phyloP scores from a whole-genome alignment of 2,113 vertebrate species.

The Ptychochromis oligacanthus region DNA sequence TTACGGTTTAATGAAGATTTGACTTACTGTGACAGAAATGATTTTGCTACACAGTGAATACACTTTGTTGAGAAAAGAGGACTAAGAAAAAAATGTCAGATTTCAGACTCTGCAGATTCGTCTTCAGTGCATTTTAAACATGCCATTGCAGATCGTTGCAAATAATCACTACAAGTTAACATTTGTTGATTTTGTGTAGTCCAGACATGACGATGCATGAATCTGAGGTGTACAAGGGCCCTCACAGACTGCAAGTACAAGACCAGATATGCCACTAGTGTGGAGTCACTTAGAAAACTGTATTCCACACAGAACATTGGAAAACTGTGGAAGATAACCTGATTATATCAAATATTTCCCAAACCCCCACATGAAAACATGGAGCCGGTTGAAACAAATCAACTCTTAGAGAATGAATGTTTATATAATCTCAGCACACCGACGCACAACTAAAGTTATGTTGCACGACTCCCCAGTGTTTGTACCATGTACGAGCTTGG shows the following conservation, averaged over 20 bases:
- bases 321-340: conserved; percentile 42
- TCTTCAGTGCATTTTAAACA: not conserved
- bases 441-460: conserved; percentile 43
- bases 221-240: not conserved
- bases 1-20: not conserved
- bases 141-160: not conserved
- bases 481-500: not conserved
- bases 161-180: not conserved
- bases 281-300: conserved; percentile 19
- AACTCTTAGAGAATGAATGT: conserved; percentile 37
- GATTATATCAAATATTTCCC: conserved; percentile 50
- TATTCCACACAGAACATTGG: not conserved
- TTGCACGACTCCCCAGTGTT: conserved; percentile 33
- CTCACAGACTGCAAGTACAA: not conserved
- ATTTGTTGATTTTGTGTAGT: not conserved
- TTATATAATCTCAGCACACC: conserved; percentile 54
- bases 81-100: not conserved
- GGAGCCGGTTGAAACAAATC: conserved; percentile 33
- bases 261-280: not conserved
- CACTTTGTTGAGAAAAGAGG: not conserved
- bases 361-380: conserved; percentile 22
- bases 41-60: not conserved
- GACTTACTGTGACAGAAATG: not conserved
- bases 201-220: no score
- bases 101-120: not conserved